Base-by-base conservation (phyloP, 2,888 invertebrate genomes). In the Dicyrtoma fusca region DNA sequence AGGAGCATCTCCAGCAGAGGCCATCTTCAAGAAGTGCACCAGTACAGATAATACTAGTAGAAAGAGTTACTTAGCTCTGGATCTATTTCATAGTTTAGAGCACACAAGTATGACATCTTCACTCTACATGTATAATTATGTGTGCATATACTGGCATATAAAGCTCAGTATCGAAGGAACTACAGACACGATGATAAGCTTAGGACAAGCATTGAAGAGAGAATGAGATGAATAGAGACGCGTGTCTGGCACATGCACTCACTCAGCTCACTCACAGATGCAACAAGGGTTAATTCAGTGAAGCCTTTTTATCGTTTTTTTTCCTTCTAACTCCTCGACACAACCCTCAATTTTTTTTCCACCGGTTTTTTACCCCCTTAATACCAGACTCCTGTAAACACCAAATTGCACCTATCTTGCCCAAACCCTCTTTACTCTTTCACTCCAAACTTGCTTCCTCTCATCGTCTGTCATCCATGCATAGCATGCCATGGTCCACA, bases 211-310 rank as follows among this genome's bases (percentile, higher is more conserved):
- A 51, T 34, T 21, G 44, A 19, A 53, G 14, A 17, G 53, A 61
- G 61, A 61, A 61, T 61, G 25, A 66, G 66, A 66, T 66, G 66
- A 66, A 66, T 61, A 62, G 74, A 72, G 79, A 77, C 79, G 79
- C 79, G 79, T 80, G 79, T 76, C 77, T 77, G 77, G 78, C 79
- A 78, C 79, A 80, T 77, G 79, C 75, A 74, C 74, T 75, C 75
- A 75, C 74, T 76, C 76, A 75, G 59, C 69, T 59, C 45, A 55
- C 55, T 55, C 70, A 63, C 61, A 57, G 25, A 69, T 63, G 63
- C 65, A 70, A 77, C 79, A 77, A 76, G 78, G 79, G 76, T 76
- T 77, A 77, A 79, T 77, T 77, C 79, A 76, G 75, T 59, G 51
- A 64, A 64, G 64, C 64, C 64, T 64, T 64, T 73, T 69, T 74